A percentile compares a stretch with the other conserved stretches of the same genome.
Evolutionary conservation across 2,113 vertebrate genomes (phyloP).

Genomic region (Nyctereutes procyonoides): DNA sequence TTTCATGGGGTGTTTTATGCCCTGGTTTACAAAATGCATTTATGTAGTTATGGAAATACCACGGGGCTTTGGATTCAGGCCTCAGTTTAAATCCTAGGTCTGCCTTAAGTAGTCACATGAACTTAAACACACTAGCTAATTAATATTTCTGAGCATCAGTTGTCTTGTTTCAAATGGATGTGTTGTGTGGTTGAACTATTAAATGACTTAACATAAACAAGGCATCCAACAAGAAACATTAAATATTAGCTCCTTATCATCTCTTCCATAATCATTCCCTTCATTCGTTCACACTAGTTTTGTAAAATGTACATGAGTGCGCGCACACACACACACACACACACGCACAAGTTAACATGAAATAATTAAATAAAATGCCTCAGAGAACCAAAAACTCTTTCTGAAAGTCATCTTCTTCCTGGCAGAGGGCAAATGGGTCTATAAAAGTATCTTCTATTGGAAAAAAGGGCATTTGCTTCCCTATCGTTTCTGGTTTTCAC

Average conservation of each 20-base stretch:
- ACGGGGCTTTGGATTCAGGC: neutral
- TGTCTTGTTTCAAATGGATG: neutral
- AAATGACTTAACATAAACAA: constrained; percentile 38
- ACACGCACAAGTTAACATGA: neutral
- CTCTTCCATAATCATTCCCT: neutral
- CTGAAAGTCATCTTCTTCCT: constrained; percentile 35
- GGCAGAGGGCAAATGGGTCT: neutral
- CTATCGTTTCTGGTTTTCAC: neutral
- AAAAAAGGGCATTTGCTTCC: neutral
- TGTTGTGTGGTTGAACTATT: neutral
- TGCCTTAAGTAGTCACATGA: neutral
- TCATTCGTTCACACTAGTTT: constrained; percentile 7
- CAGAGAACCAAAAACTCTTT: neutral
- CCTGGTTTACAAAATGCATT: neutral
- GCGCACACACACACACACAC: neutral
- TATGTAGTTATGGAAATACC: neutral
- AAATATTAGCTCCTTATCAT: neutral
- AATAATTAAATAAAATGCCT: neutral
- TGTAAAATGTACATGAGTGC: neutral
- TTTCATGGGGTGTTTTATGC: neutral
- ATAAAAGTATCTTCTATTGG: neutral
- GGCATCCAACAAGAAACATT: neutral
- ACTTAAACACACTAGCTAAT: neutral
- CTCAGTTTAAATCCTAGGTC: neutral
- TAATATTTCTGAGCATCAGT: neutral